Percentiles rank a stretch among this genome's conserved stretches.
phyloP scores from a whole-genome alignment of 2,113 vertebrate genomes.

The Calonectris borealis region DNA sequence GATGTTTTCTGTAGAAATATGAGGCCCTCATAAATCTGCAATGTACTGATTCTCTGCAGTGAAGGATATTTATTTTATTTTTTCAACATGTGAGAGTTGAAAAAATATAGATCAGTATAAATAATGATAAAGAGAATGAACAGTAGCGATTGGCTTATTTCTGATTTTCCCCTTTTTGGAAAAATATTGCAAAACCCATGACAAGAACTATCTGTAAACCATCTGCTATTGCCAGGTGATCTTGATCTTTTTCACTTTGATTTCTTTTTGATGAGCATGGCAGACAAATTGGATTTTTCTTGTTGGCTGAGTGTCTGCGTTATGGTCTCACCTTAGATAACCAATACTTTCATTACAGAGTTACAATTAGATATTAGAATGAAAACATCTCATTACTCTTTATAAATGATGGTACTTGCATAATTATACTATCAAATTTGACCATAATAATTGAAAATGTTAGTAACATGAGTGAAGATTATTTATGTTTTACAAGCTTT shows the following conservation, averaged over 20 bases:
- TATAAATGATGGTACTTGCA: background rate
- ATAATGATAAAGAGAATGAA: background rate
- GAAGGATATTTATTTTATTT: background rate
- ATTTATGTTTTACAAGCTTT: background rate
- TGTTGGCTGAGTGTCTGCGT: background rate
- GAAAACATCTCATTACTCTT: background rate
- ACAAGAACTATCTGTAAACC: background rate
- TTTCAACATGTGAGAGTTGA: background rate
- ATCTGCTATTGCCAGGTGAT: background rate
- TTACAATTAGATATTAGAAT: background rate
- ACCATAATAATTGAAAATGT: background rate
- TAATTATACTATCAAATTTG: background rate
- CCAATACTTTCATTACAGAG: background rate
- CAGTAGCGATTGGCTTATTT: background rate
- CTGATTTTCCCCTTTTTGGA: background rate
- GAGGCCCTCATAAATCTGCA: background rate
- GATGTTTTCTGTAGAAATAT: background rate
- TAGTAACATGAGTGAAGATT: accelerated
- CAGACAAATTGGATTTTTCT: background rate
- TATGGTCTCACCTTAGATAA: background rate
- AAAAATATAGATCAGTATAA: background rate
- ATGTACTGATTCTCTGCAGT: background rate
- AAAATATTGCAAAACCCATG: background rate
- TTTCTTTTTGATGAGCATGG: background rate
- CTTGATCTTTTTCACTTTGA: background rate